Percentiles rank a stretch among this genome's conserved stretches.
These are phyloP conservation scores for Aricia artaxerxes DNA, from an alignment of 2,888 invertebrate genomes.

Conservation along the genomic window DNA sequence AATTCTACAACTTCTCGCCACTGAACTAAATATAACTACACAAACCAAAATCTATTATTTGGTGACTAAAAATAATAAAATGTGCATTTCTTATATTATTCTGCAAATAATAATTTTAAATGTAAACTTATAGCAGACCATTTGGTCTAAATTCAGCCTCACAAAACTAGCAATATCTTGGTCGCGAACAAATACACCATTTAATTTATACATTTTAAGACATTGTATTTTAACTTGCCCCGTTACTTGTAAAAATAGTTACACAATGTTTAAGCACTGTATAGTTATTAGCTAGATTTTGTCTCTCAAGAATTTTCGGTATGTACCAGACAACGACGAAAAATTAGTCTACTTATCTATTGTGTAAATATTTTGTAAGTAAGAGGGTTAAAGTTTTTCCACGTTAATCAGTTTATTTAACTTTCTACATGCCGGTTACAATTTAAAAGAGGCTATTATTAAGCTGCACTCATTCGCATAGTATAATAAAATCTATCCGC, in stretches of 20 bases:
- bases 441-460: background rate
- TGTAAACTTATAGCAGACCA: background rate
- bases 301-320: too few relatives aligned
- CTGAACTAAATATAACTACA: constrained; percentile 7
- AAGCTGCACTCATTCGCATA: background rate
- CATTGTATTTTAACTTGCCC: background rate
- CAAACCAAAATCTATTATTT: constrained; percentile 56
- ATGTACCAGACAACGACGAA: too few relatives aligned
- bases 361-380: too few relatives aligned
- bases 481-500: background rate
- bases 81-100: constrained; percentile 3
- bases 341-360: too few relatives aligned
- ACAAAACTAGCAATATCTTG: background rate
- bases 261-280: too few relatives aligned
- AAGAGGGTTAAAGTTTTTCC: too few relatives aligned
- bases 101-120: background rate
- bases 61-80: constrained; percentile 40
- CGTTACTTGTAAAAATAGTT: too few relatives aligned
- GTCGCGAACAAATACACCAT: background rate
- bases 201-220: background rate
- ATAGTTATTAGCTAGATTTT: too few relatives aligned
- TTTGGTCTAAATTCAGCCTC: constrained; percentile 12
- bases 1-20: background rate
- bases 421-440: background rate
- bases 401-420: too few relatives aligned